Percentiles rank a stretch among this genome's conserved stretches.
Conservation (phyloP, 2,113 vertebrate genomes). For the Ibidorhyncha struthersii region DNA sequence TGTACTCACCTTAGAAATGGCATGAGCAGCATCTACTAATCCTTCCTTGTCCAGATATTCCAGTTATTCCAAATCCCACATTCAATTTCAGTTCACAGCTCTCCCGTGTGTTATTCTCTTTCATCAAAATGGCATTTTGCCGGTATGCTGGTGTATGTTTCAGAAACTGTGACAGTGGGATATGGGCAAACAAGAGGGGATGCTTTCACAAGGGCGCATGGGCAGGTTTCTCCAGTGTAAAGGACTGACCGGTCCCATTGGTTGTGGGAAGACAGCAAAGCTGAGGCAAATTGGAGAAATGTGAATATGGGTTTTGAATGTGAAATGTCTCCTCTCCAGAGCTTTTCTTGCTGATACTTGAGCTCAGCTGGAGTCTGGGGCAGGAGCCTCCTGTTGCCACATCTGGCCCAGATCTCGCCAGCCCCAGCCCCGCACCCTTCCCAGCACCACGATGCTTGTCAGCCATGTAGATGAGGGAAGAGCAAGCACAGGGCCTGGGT, state of each 20-base stretch:
- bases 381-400: background rate
- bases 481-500: background rate
- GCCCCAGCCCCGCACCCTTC: background rate
- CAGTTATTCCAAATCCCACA: background rate
- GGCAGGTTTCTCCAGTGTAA: background rate
- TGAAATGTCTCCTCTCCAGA: background rate
- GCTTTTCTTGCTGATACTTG: background rate
- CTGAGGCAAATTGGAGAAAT: background rate
- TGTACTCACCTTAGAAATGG: background rate
- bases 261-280: background rate
- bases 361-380: background rate
- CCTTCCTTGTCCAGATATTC: background rate
- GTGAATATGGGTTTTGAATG: background rate
- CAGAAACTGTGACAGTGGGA: background rate
- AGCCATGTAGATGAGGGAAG: background rate
- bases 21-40: background rate
- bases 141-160: background rate
- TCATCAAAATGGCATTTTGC: constrained; percentile 25
- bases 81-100: background rate
- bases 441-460: background rate
- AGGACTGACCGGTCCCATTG: background rate
- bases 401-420: background rate
- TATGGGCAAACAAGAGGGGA: background rate
- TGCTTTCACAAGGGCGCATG: background rate
- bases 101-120: background rate